These are phyloP conservation scores for Calcarius lapponicus DNA, from an alignment of 2,797 vertebrate genomes.

Conservation along the genomic window DNA sequence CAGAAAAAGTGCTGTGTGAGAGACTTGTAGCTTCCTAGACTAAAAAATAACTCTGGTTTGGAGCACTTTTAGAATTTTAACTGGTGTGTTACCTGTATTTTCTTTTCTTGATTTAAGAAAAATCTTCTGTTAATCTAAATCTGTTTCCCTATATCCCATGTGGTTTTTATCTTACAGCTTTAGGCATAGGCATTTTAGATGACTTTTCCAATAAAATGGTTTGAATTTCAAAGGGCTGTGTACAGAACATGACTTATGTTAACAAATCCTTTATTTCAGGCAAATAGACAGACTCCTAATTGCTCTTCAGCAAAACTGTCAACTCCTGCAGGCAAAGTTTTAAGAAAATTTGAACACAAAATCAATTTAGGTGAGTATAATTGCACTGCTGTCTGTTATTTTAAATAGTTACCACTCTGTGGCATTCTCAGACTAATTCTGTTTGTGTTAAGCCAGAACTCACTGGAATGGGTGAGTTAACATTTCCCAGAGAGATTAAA, in stretches of 20 bases:
- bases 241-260: not conserved
- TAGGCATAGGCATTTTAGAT: not conserved
- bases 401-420: not conserved
- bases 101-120: not conserved
- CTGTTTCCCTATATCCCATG: not conserved
- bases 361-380: conserved; percentile 90
- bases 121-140: not conserved
- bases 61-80: not conserved
- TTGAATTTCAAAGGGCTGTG: not conserved
- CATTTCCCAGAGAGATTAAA: not conserved
- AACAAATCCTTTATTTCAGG: conserved; percentile 74
- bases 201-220: not conserved
- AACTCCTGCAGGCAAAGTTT: conserved; percentile 87
- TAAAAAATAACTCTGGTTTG: not conserved
- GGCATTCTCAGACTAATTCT: not conserved
- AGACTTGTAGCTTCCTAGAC: not conserved
- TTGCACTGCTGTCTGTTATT: not conserved
- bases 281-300: conserved; percentile 80
- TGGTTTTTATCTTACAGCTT: not conserved
- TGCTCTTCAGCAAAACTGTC: conserved; percentile 79
- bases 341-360: conserved; percentile 94
- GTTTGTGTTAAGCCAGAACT: not conserved
- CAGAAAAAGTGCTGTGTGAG: not conserved
- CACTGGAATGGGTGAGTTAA: not conserved
- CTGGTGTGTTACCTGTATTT: not conserved